Evolutionary conservation across 2,888 invertebrate genomes (phyloP), one percentile per base, ranked within the genome.

Genomic region (Erebia epiphron): DNA sequence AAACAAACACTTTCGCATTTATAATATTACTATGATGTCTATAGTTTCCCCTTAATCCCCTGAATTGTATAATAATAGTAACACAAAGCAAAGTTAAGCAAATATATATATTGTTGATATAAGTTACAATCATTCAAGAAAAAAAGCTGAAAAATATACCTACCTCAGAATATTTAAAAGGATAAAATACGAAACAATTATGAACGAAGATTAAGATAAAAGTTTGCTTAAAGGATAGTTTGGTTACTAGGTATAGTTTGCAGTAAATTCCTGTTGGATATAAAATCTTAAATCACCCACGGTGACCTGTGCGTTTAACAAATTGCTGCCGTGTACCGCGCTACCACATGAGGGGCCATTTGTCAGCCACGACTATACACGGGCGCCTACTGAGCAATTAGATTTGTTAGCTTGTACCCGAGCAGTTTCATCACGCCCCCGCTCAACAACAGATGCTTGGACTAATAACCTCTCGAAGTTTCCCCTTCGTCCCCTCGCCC

Each of bases 391-490:
- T 84, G 91, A 90, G 93, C 93, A 93, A 93, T 92, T 92, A 93
- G 93, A 92, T 93, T 92, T 92, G 93, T 92, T 92, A 92, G 90
- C 90, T 90, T 92, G 92, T 92, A 92, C 90, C 90, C 88, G 89
- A 86, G 86, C 90, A 92, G 91, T 91, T 91, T 90, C 92, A 91
- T 91, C 92, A 92, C 91, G 89, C 93, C 92, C 92, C 91, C 91
- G 90, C 89, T 91, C 92, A 92, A 94, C 94, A 93, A 94, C 94
- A 94, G 94, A 94, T 94, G 94, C 93, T 93, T 91, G 92, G 93
- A 94, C 94, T 94, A 94, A 94, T 94, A 94, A 94, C 93, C 93
- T 94, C 94, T 93, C 93, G 91, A 93, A 93, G 93, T 93, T 93
- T 89, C 92, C 91, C 90, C 90, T 85, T 82, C 77, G 77, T 87